A percentile compares a stretch with the other conserved stretches of the same genome.
These are phyloP conservation scores for Meganola albula DNA, from an alignment of 2,888 invertebrate species.

Conservation along the genomic window DNA sequence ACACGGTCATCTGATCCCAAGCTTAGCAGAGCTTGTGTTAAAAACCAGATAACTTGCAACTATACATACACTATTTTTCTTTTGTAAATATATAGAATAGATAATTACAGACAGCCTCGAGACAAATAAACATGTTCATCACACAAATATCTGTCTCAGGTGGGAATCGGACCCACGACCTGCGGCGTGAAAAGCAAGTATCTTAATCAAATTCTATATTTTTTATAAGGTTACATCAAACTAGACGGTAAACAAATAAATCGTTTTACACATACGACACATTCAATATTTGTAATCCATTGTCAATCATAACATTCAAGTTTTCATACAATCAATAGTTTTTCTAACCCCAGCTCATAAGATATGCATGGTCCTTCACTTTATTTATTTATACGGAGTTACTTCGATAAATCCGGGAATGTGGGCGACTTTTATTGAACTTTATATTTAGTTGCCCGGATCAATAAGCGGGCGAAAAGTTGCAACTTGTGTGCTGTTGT, in stretches of 20 bases:
- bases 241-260: conserved; percentile 4
- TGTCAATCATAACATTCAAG: conserved; percentile 41
- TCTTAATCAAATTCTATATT: too few species aligned
- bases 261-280: background rate
- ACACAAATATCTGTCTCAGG: too few species aligned
- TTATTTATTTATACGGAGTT: conserved; percentile 77
- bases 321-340: conserved; percentile 55
- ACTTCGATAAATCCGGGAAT: conserved; percentile 73
- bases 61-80: too few species aligned
- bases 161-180: too few species aligned
- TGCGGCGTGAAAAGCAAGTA: too few species aligned
- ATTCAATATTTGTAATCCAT: background rate
- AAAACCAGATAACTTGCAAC: too few species aligned
- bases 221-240: too few species aligned
- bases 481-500: conserved; percentile 6
- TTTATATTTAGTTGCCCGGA: conserved; percentile 72
- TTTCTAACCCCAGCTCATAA: conserved; percentile 66
- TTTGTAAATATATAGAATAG: too few species aligned
- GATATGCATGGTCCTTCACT: conserved; percentile 68
- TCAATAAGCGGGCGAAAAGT: conserved; percentile 60
- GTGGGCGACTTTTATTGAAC: conserved; percentile 73
- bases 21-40: too few species aligned
- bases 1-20: too few species aligned
- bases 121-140: too few species aligned
- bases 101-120: too few species aligned